Conservation (phyloP, 2,113 vertebrate genomes). For the Dinomys branickii region DNA sequence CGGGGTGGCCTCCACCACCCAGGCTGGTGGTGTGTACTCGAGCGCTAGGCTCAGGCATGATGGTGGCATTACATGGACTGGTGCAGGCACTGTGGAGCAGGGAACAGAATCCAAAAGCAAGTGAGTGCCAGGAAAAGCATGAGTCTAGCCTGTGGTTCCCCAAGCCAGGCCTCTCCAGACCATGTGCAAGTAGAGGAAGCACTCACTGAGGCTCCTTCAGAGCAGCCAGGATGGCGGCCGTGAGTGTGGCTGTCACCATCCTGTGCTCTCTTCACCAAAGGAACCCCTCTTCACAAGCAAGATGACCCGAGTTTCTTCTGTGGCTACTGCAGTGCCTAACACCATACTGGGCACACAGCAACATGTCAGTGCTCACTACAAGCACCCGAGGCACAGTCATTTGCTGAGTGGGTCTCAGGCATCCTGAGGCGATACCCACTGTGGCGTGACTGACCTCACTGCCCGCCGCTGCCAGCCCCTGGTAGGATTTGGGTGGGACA, state of each 20-base stretch:
- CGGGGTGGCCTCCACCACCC: no score
- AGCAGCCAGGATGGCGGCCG: background rate
- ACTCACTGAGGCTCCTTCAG: fast-evolving
- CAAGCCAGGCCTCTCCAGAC: background rate
- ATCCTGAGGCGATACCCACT: fast-evolving
- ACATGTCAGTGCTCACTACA: background rate
- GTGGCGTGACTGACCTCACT: background rate
- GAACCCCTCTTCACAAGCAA: background rate
- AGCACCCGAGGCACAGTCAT: background rate
- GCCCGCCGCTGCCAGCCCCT: background rate
- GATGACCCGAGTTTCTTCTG: background rate
- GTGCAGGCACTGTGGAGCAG: background rate
- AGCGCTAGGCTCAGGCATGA: background rate
- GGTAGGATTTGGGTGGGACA: background rate
- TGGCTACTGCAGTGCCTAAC: background rate
- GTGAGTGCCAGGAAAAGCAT: background rate
- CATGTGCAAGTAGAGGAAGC: no score
- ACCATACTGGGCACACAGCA: background rate
- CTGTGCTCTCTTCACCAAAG: background rate
- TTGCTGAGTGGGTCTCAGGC: background rate
- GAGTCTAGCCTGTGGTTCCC: background rate
- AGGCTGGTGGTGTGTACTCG: no score
- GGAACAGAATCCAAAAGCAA: background rate
- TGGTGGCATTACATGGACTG: background rate
- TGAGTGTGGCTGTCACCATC: background rate